Base-by-base conservation (phyloP, 2,888 invertebrate genomes). In the Anthophora plumipes region DNA sequence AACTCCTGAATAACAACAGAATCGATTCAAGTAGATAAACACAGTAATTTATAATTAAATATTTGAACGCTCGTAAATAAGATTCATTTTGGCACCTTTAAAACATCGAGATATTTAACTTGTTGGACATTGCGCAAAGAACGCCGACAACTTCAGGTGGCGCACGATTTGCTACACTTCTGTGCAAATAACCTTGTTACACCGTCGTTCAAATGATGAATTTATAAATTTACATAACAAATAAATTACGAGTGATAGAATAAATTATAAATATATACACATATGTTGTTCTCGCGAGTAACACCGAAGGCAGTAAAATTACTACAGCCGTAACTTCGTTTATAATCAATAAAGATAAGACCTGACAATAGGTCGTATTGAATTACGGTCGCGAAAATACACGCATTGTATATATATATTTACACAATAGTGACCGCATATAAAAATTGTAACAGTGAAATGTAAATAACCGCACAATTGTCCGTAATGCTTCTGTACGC, bases 101-200 rank as follows among this genome's bases (percentile, higher is more conserved):
- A 70, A 70, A n/a, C 70, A 78, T 70, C 48, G 59, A 70, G 68
- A 78, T 48, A n/a, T 69, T 64, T 22, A 52, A 70, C 46, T 61
- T 68, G 68, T 75, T 66, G 48, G 75, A 12, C 25, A 72, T 64
- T 80, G 80, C 80, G 80, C 80, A 80, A 63, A 72, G 67, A 67
- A 61, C 67, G 60, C 46, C 64, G 66, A 68, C 63, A 84, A 80
- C 88, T 87, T 87, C 87, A 87, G 61, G 61, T 74, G 63, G 75
- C 64, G 69, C 67, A 64, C 61, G 59, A 81, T 73, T 80, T 70
- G 70, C 73, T 77, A 66, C 69, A 81, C 80, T 82, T 60, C 60
- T 80, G 61, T 67, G 54, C 59, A 80, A 84, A 89, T 88, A 88
- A 88, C 88, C 88, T 88, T 70, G 74, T 83, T 75, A 61, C 31